phyloP scores from a whole-genome alignment of 2,113 vertebrate genomes.

The Oncorhynchus keta region DNA sequence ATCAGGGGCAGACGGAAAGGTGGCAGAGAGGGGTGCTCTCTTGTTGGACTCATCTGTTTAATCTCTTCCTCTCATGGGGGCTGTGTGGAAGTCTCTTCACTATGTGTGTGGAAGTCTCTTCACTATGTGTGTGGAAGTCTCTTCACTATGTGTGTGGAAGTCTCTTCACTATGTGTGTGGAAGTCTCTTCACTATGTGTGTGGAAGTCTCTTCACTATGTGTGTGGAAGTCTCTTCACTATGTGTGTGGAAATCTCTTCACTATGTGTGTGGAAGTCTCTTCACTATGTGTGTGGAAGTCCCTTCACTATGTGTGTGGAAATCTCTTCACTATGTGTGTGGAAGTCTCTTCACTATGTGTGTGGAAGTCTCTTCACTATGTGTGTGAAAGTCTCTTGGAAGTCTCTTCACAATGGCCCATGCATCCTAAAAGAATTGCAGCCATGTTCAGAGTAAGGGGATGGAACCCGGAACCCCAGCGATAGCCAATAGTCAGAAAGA shows the following conservation, averaged over 20 bases:
- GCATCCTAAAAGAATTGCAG: not conserved
- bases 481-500: no score
- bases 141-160: not conserved
- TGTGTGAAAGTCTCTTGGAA: not conserved
- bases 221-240: not conserved
- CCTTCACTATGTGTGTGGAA: not conserved
- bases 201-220: not conserved
- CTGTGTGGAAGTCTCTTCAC: not conserved
- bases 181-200: no score
- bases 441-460: not conserved
- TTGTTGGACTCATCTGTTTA: slow-evolving; percentile 11
- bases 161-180: not conserved
- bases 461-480: not conserved
- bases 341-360: no score
- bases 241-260: not conserved
- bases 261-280: not conserved
- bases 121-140: not conserved
- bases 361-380: no score
- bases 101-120: not conserved
- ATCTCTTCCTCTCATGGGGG: slow-evolving; percentile 6
- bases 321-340: no score
- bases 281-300: not conserved
- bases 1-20: slow-evolving; percentile 11
- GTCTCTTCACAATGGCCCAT: not conserved
- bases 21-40: not conserved